phyloP scores from a whole-genome alignment of 2,797 vertebrate species.

The Champsocephalus gunnari region DNA sequence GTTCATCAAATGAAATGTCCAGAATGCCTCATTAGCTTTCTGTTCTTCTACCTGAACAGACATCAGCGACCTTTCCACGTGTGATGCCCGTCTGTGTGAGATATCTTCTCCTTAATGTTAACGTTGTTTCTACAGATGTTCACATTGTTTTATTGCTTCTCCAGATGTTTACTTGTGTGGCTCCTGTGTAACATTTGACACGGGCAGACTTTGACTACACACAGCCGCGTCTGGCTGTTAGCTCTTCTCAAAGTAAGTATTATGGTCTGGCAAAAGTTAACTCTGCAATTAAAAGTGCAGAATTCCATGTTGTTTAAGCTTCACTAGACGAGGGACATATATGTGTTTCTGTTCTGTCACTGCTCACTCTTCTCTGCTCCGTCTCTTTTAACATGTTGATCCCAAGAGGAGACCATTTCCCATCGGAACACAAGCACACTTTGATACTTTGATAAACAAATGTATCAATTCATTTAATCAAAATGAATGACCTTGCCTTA shows the following conservation, averaged over 20 bases:
- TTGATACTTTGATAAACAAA: no score
- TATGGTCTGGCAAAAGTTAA: constrained; percentile 24
- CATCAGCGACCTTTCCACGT: constrained; percentile 18
- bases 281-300: constrained; percentile 10
- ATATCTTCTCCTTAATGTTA: constrained; percentile 30
- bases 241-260: constrained; percentile 27
- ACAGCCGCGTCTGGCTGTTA: constrained; percentile 10
- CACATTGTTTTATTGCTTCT: constrained; percentile 37
- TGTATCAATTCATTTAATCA: no score
- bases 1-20: neutral
- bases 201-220: constrained; percentile 28
- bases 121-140: constrained; percentile 31
- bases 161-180: constrained; percentile 61
- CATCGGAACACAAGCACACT: no score
- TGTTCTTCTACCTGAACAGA: neutral
- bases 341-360: no score
- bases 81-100: constrained; percentile 51
- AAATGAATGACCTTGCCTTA: no score
- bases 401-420: no score
- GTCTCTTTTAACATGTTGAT: no score
- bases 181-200: constrained; percentile 37
- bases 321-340: neutral
- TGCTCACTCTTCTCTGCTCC: no score
- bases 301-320: neutral
- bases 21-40: neutral